These are phyloP conservation scores for Chymomyza procnemis DNA, from an alignment of 2,888 invertebrate genomes.

Conservation along the genomic window DNA sequence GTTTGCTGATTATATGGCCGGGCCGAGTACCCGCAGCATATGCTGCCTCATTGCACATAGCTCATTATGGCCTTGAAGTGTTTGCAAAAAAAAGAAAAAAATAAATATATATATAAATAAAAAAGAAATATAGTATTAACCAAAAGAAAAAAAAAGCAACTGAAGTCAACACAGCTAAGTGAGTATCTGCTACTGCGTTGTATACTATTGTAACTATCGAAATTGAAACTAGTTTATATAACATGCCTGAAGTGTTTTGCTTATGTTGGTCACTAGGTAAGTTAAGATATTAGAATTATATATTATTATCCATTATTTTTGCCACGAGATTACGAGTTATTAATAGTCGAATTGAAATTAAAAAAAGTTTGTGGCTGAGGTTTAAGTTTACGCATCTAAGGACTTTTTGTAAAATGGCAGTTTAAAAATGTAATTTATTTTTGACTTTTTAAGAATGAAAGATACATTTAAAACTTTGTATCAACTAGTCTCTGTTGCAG, in stretches of 20 bases:
- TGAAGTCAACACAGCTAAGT: neutral
- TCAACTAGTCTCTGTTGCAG: no score
- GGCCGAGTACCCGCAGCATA: conserved; percentile 53
- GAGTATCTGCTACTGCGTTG: conserved; percentile 10
- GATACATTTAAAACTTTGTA: no score
- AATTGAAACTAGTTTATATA: conserved; percentile 13
- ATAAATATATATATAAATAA: neutral
- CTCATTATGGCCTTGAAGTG: conserved; percentile 67
- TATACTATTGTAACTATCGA: conserved; percentile 14
- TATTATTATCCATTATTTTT: no score
- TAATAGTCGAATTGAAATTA: no score
- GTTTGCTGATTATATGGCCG: conserved; percentile 64
- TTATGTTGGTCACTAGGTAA: neutral
- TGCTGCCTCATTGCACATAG: conserved; percentile 27
- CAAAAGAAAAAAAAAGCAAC: neutral
- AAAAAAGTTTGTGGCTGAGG: no score
- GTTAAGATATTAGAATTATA: neutral
- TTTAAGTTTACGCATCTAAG: no score
- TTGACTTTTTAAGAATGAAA: no score
- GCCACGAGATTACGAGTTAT: no score
- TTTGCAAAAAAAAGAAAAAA: conserved; percentile 16
- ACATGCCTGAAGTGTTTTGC: neutral
- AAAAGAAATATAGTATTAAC: no score
- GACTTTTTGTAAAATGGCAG: no score
- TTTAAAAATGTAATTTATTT: no score